These are phyloP conservation scores for Acrossocheilus wenchowensis DNA, from an alignment of 2,797 vertebrate species.

Conservation along the genomic window DNA sequence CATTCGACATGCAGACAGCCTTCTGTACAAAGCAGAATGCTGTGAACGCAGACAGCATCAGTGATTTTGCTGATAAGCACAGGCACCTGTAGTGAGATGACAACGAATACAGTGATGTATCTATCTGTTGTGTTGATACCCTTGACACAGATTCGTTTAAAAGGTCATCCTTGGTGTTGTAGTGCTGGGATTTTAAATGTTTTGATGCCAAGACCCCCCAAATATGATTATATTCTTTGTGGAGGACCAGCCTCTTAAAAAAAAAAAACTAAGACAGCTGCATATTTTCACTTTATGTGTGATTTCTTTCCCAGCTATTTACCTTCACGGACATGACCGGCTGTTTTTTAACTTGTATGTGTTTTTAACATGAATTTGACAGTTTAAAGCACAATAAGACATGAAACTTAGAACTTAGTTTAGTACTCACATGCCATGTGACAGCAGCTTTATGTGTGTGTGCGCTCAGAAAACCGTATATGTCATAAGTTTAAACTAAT, in stretches of 20 bases:
- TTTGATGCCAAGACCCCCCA: not conserved
- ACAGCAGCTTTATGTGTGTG: not conserved
- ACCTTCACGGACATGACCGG: not conserved
- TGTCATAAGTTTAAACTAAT: not conserved
- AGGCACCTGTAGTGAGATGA: constrained; percentile 26
- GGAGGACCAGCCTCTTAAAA: not conserved
- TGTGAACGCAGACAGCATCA: not conserved
- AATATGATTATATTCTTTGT: not conserved
- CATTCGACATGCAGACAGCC: constrained; percentile 21
- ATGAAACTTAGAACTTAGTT: not conserved
- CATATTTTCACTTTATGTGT: not conserved
- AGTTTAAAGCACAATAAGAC: too few species aligned
- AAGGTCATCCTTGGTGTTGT: not conserved
- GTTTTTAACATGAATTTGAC: not conserved
- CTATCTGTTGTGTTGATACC: not conserved
- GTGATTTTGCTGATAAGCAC: constrained; percentile 13
- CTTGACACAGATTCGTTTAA: constrained; percentile 32
- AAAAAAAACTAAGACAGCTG: not conserved
- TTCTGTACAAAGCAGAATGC: constrained; percentile 30
- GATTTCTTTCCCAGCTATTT: not conserved
- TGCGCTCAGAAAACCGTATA: not conserved
- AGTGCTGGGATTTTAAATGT: not conserved
- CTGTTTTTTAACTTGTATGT: not conserved
- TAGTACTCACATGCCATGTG: not conserved
- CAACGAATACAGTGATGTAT: not conserved